These are phyloP conservation scores for Caenorhabditis wallacei DNA, from an alignment of 2,888 invertebrate species.

Conservation along the genomic window DNA sequence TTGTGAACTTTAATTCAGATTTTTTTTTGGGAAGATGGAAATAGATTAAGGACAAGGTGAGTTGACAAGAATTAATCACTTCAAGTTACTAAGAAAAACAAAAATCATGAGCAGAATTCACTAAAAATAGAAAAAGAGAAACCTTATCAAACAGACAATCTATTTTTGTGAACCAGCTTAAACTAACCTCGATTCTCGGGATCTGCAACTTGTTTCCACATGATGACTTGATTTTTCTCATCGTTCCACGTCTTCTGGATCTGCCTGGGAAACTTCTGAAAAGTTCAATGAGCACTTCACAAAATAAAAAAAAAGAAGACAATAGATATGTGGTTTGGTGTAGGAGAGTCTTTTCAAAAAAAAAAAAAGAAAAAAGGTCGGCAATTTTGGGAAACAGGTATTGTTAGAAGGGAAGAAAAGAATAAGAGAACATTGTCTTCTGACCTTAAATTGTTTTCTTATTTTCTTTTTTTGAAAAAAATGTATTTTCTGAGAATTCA, in stretches of 20 bases:
- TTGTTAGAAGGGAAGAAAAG: background rate
- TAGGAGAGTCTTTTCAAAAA: background rate
- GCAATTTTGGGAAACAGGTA: constrained; percentile 11
- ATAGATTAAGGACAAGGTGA: too few species aligned
- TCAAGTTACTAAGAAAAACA: too few species aligned
- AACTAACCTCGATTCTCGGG: constrained; percentile 65
- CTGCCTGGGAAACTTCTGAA: background rate
- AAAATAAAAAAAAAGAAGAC: constrained; percentile 5
- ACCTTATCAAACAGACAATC: too few species aligned
- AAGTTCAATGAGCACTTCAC: constrained; percentile 44
- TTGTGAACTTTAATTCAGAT: too few species aligned
- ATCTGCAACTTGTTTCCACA: constrained; percentile 67
- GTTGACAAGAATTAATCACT: too few species aligned
- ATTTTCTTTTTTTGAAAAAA: background rate
- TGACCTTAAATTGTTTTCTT: background rate
- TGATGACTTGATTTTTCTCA: constrained; percentile 69
- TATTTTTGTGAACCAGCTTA: background rate
- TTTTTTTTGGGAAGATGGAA: too few species aligned
- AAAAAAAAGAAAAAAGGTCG: constrained; percentile 23
- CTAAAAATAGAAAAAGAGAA: too few species aligned
- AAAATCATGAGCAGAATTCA: too few species aligned
- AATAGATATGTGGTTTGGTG: constrained; percentile 8
- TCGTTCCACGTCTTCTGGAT: constrained; percentile 21
- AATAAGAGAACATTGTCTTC: background rate
- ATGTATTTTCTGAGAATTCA: background rate